Conservation (phyloP, 2,888 invertebrate species). For the Drosophila setosimentum region DNA sequence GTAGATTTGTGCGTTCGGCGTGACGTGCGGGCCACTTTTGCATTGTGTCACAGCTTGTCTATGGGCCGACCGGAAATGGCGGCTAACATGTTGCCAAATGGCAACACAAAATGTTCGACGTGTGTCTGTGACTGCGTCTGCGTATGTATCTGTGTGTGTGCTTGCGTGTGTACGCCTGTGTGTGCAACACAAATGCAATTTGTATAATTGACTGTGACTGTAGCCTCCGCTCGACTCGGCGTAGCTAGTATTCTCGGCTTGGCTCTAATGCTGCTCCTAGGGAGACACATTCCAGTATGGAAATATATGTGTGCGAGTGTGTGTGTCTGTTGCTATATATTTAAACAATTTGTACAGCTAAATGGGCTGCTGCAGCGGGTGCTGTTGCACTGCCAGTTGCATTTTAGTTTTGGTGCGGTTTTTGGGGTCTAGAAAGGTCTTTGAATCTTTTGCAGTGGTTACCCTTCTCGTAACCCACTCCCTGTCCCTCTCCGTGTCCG, state of each 20-base stretch:
- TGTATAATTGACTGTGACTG: slow-evolving; percentile 80
- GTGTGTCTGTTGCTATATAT: slow-evolving; percentile 52
- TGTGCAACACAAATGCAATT: slow-evolving; percentile 72
- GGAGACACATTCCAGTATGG: slow-evolving; percentile 53
- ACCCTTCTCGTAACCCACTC: background rate
- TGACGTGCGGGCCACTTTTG: slow-evolving; percentile 34
- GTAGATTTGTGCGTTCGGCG: slow-evolving; percentile 48
- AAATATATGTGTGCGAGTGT: slow-evolving; percentile 19
- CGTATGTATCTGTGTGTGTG: background rate
- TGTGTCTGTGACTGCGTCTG: slow-evolving; percentile 5
- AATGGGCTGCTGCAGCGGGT: slow-evolving; percentile 25
- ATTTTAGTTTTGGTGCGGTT: slow-evolving; percentile 70
- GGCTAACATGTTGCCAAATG: slow-evolving; percentile 66
- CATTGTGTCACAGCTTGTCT: slow-evolving; percentile 34
- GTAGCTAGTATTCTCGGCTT: slow-evolving; percentile 12
- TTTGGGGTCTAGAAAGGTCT: slow-evolving; percentile 30
- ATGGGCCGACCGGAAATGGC: slow-evolving; percentile 50
- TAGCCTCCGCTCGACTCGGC: slow-evolving; percentile 40
- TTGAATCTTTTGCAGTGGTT: slow-evolving; percentile 32
- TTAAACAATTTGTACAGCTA: slow-evolving; percentile 67
- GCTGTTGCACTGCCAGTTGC: slow-evolving; percentile 30
- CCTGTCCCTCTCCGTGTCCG: background rate
- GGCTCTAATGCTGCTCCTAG: slow-evolving; percentile 10
- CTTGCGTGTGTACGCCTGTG: slow-evolving; percentile 5
- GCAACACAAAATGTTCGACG: slow-evolving; percentile 43